A percentile compares a stretch with the other conserved stretches of the same genome.
These are phyloP conservation scores for Pararge aegeria DNA, from an alignment of 1,140 invertebrate genomes.

Conservation along the genomic window DNA sequence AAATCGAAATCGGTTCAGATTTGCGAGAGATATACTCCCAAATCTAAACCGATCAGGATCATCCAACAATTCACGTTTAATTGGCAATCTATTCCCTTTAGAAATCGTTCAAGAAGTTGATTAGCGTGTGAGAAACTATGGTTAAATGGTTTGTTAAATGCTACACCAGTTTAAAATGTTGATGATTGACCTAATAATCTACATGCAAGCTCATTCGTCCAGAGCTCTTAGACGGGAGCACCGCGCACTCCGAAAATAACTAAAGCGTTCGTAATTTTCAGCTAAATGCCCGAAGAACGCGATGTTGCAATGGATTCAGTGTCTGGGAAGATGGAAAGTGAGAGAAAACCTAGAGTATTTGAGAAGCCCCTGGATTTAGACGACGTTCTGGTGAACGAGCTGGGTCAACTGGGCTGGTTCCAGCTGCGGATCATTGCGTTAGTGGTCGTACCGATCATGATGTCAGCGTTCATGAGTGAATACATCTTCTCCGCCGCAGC, in stretches of 20 bases:
- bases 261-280: background rate
- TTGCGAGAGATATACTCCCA: too few relatives aligned
- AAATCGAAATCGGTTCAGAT: too few relatives aligned
- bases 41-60: too few relatives aligned
- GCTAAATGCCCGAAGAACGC: background rate
- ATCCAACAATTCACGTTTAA: too few relatives aligned
- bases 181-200: background rate
- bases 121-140: too few relatives aligned
- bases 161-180: background rate
- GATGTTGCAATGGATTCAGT: background rate
- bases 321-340: conserved; percentile 10
- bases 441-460: conserved; percentile 78
- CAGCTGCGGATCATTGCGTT: conserved; percentile 79
- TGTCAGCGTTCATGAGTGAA: conserved; percentile 77
- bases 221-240: background rate
- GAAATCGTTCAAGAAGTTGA: too few relatives aligned
- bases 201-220: conserved; percentile 4
- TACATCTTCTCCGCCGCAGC: conserved; percentile 82
- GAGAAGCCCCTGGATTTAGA: conserved; percentile 46
- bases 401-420: conserved; percentile 81
- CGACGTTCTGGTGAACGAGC: conserved; percentile 58
- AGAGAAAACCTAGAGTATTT: background rate
- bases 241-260: background rate
- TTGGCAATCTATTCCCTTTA: too few relatives aligned
- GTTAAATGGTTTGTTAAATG: background rate